Evolutionary conservation across 2,888 invertebrate genomes (phyloP).

Genomic region (Hirtodrosophila alboralis): DNA sequence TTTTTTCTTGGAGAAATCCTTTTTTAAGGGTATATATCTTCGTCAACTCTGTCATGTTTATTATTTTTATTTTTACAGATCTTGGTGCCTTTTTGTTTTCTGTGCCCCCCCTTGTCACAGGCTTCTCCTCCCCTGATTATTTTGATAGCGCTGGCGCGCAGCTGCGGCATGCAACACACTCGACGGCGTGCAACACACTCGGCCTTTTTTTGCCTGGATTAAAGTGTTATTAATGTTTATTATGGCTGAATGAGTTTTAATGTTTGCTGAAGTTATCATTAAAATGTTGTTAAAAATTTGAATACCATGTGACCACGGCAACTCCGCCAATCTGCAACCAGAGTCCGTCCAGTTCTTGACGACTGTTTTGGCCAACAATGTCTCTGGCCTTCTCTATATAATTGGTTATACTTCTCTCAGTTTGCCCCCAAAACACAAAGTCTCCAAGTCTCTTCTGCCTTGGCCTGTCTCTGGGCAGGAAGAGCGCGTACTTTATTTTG

Average conservation of each 20-base stretch:
- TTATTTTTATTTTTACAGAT: conserved; percentile 1
- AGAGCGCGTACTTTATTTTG: conserved; percentile 77
- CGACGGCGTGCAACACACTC: not conserved
- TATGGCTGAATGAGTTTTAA: conserved; percentile 82
- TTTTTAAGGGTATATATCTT: too few relatives aligned
- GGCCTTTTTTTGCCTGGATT: conserved; percentile 64
- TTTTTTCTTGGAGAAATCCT: too few relatives aligned
- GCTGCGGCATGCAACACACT: conserved; percentile 34
- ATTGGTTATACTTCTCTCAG: conserved; percentile 47
- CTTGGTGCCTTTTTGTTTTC: conserved; percentile 10
- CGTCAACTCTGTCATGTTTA: too few relatives aligned
- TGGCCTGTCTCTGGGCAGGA: conserved; percentile 67
- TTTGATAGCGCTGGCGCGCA: conserved; percentile 68
- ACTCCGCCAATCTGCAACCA: conserved; percentile 29
- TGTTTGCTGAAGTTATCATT: conserved; percentile 81
- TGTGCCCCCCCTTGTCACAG: conserved; percentile 6
- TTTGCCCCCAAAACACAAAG: conserved; percentile 36
- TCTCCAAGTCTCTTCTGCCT: not conserved
- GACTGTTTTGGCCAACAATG: conserved; percentile 41
- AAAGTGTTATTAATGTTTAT: conserved; percentile 83
- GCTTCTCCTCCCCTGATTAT: conserved; percentile 62
- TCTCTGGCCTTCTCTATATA: conserved; percentile 60
- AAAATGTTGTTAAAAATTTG: conserved; percentile 82
- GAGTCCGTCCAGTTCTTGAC: conserved; percentile 19
- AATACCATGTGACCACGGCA: conserved; percentile 70